Evolutionary conservation across 2,888 invertebrate genomes (phyloP).

Genomic region (Unio pictorum): DNA sequence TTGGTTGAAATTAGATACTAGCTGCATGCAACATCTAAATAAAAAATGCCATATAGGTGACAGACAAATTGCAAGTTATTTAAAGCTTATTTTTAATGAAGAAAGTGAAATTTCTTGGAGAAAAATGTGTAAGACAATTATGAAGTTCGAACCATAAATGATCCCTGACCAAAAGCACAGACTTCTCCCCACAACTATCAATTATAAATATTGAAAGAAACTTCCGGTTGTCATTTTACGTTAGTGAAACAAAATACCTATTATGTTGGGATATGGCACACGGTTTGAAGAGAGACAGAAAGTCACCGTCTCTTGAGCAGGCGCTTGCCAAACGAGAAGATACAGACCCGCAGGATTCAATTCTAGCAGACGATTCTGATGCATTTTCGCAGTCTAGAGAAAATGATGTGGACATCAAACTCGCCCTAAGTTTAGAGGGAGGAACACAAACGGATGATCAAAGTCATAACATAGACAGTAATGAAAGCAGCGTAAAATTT

Average conservation of each 20-base stretch:
- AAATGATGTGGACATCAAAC: constrained; percentile 10
- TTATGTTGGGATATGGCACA: not conserved
- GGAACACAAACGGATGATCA: too few relatives aligned
- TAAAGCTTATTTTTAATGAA: too few relatives aligned
- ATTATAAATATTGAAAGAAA: too few relatives aligned
- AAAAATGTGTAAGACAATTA: too few relatives aligned
- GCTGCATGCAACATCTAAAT: not conserved
- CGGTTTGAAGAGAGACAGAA: not conserved
- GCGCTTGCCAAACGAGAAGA: not conserved
- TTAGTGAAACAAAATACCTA: not conserved
- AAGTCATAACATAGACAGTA: too few relatives aligned
- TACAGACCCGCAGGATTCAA: constrained; percentile 26
- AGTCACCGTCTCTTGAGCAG: constrained; percentile 4
- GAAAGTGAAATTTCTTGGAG: too few relatives aligned
- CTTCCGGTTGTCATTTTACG: too few relatives aligned
- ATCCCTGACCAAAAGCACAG: too few relatives aligned
- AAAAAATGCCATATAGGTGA: not conserved
- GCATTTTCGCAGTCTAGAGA: constrained; percentile 17
- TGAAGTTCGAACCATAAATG: too few relatives aligned
- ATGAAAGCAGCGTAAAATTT: too few relatives aligned
- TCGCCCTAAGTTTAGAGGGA: constrained; percentile 9
- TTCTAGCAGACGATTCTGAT: constrained; percentile 40
- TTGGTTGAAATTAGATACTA: constrained; percentile 1
- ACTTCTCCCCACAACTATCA: too few relatives aligned
- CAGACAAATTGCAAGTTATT: too few relatives aligned